A percentile compares a stretch with the other conserved stretches of the same genome.
These are phyloP conservation scores for Ophiothrix spiculata DNA, from an alignment of 35 echinoderm and acorn worm species.

Conservation along the genomic window DNA sequence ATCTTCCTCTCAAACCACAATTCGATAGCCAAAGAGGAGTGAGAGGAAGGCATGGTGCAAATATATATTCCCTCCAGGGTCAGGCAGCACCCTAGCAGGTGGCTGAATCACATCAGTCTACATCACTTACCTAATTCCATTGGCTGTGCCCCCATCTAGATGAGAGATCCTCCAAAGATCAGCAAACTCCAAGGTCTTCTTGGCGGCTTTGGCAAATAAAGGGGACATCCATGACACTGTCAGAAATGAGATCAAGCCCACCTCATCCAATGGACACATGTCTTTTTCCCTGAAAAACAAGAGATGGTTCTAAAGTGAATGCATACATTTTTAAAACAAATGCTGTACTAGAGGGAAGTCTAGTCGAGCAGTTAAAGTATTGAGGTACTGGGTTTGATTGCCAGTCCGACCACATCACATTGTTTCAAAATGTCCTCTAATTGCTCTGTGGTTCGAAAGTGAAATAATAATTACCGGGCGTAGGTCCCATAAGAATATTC, in stretches of 20 bases:
- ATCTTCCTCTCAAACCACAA: too few species aligned
- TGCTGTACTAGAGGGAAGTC: too few species aligned
- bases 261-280: constrained; percentile 51
- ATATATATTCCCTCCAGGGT: not conserved
- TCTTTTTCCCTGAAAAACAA: not conserved
- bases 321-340: too few species aligned
- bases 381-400: too few species aligned
- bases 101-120: not conserved
- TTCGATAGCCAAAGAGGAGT: not conserved
- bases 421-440: too few species aligned
- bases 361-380: too few species aligned
- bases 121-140: constrained; percentile 9
- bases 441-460: too few species aligned
- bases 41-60: not conserved
- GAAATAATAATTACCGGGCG: too few species aligned
- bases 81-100: not conserved
- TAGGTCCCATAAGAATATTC: too few species aligned
- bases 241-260: constrained; percentile 67
- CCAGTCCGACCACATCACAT: too few species aligned
- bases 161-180: constrained; percentile 39
- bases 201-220: constrained; percentile 40
- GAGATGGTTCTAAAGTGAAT: too few species aligned
- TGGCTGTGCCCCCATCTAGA: constrained; percentile 29
- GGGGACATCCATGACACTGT: constrained; percentile 72
- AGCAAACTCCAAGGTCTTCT: constrained; percentile 31